Conservation (phyloP, 2,888 invertebrate genomes). For the Polydrusus tereticollis region DNA sequence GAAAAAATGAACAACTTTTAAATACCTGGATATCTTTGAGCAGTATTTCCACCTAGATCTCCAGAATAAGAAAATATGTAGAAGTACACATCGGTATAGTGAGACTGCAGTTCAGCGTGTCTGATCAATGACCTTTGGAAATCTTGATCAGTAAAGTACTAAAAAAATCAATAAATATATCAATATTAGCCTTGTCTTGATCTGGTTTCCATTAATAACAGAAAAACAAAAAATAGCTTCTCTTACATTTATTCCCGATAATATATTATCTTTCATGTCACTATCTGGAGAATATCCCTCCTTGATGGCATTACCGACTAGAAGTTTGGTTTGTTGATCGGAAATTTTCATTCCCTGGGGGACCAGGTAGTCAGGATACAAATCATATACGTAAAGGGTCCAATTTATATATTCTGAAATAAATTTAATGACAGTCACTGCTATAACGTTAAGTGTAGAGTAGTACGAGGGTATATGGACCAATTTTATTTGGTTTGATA, state of each 20-base stretch:
- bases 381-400: slow-evolving; percentile 39
- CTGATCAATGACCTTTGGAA: slow-evolving; percentile 51
- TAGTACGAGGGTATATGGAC: too few relatives aligned
- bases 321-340: slow-evolving; percentile 30
- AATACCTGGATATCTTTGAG: slow-evolving; percentile 41
- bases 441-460: background rate
- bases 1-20: background rate
- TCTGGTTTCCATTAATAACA: too few relatives aligned
- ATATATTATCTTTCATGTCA: slow-evolving; percentile 32
- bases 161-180: slow-evolving; percentile 29
- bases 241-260: slow-evolving; percentile 38
- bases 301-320: slow-evolving; percentile 45
- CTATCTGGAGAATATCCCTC: slow-evolving; percentile 44
- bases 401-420: slow-evolving; percentile 24
- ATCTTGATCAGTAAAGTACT: slow-evolving; percentile 52
- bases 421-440: background rate
- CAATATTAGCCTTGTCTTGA: background rate
- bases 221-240: background rate
- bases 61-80: slow-evolving; percentile 55
- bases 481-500: too few relatives aligned
- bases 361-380: slow-evolving; percentile 31
- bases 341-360: slow-evolving; percentile 50
- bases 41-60: slow-evolving; percentile 46
- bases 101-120: slow-evolving; percentile 51
- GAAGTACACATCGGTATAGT: slow-evolving; percentile 52